These are phyloP conservation scores for Harpagus bidentatus DNA, from an alignment of 2,113 vertebrate genomes.

Conservation along the genomic window DNA sequence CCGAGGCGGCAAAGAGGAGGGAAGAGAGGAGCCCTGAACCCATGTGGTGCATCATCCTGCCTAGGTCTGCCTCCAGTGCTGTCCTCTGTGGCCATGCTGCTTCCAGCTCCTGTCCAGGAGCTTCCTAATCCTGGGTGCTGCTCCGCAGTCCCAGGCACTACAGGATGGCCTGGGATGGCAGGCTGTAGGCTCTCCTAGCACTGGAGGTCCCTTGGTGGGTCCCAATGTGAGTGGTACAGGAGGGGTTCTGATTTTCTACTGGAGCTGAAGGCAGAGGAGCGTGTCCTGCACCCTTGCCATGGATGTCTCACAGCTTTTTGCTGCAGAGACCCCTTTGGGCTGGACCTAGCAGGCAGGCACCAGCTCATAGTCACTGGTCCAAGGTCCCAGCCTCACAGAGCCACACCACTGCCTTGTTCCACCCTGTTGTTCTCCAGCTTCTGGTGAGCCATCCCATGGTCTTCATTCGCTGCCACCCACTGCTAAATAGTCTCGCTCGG, in stretches of 20 bases:
- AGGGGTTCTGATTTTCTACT: not conserved
- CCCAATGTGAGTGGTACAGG: not conserved
- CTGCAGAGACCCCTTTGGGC: not conserved
- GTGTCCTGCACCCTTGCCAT: not conserved
- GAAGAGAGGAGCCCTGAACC: not conserved
- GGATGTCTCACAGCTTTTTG: not conserved
- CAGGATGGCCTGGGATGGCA: not conserved
- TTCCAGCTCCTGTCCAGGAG: not conserved
- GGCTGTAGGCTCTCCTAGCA: not conserved
- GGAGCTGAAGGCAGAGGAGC: not conserved
- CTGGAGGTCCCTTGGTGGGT: not conserved
- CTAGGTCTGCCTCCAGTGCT: not conserved
- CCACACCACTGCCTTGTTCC: not conserved
- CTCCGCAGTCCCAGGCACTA: not conserved
- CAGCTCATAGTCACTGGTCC: not conserved
- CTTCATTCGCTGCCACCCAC: not conserved
- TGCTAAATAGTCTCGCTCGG: not conserved
- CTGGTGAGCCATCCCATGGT: not conserved
- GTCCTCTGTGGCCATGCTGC: not conserved
- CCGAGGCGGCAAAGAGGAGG: not conserved
- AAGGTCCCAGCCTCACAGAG: not conserved
- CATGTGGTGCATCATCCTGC: not conserved
- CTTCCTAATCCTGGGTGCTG: not conserved
- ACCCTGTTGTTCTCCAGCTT: not conserved
- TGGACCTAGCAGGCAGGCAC: not conserved